phyloP scores from a whole-genome alignment of 2,888 invertebrate species.

The Caenorhabditis sp. region DNA sequence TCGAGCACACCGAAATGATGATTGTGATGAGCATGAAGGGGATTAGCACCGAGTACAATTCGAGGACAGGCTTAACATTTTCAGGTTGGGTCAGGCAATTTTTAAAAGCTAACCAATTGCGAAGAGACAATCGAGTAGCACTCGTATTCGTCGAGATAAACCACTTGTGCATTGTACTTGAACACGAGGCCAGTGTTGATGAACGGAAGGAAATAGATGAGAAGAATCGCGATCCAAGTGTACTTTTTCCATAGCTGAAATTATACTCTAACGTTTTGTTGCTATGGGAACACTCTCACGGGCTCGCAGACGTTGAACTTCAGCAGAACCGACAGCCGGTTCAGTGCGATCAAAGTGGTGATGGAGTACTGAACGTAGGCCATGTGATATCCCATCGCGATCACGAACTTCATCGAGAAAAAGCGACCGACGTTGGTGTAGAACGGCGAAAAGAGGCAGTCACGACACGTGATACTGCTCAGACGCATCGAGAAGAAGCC shows the following conservation, averaged over 20 bases:
- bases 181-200: slow-evolving; percentile 3
- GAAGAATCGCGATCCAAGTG: neutral
- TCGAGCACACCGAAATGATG: neutral
- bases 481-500: slow-evolving; percentile 8
- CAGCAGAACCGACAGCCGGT: slow-evolving; percentile 6
- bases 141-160: too few relatives aligned
- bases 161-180: too few relatives aligned
- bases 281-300: slow-evolving; percentile 1
- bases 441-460: slow-evolving; percentile 3
- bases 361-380: slow-evolving; percentile 24
- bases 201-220: neutral
- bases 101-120: too few relatives aligned
- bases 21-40: slow-evolving; percentile 18
- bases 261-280: too few relatives aligned
- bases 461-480: slow-evolving; percentile 2
- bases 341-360: slow-evolving; percentile 18
- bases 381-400: slow-evolving; percentile 23
- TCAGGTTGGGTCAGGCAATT: too few relatives aligned
- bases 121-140: too few relatives aligned
- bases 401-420: neutral
- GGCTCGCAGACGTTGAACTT: slow-evolving; percentile 5
- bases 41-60: neutral
- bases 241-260: slow-evolving; percentile 22
- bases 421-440: slow-evolving; percentile 4
- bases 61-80: slow-evolving; percentile 3